Base-by-base conservation (phyloP, 2,888 invertebrate genomes). In the Macropis europaea region DNA sequence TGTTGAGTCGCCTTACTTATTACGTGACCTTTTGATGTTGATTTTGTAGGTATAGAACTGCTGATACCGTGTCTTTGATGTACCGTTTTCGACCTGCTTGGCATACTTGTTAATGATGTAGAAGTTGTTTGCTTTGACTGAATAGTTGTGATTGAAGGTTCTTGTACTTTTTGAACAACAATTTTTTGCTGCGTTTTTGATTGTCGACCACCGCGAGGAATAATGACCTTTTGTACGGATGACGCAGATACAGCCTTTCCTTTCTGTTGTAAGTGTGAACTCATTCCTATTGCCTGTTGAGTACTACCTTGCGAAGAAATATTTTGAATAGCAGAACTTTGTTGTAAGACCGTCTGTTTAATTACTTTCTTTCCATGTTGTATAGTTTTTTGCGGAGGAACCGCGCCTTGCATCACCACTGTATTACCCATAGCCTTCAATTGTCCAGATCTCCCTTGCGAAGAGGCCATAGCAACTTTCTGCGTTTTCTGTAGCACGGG, bases 381-480 rank as follows among this genome's bases (percentile, higher is more conserved):
- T 0, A 62, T 54, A 57, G 11, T 68, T 43, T 78, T 86, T 79
- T 56, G 83, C 62, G 22, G 61, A 30, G 53, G 13, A 19, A 62
- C 60, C 13, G 82, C 53, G 48, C 82, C 87, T 52, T 86, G 85
- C 19, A 84, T 67, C 0, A 85, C 68, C 3, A 88, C 68, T 9
- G 85, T 76, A 87, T 90, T 84, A 89, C 91, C 24, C 3, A 78
- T 83, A 82, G 91, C 77, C 90, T 92, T 67, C 81, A 77, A 2
- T 88, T 91, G 69, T 80, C 84, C 26, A 82, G 89, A 28, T 62
- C 80, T 82, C 36, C 79, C 68, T 38, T 90, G 87, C 22, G 91
- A 84, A 22, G 86, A 81, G 28, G 90, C 67, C n/a, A 82, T 72
- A 11, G 83, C 38, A 2, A 82, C 50, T 32, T 88, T 88, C 11